Percentiles rank a stretch among this genome's conserved stretches.
These are phyloP conservation scores for Limnephilus marmoratus DNA, from an alignment of 2,888 invertebrate species.

Conservation along the genomic window DNA sequence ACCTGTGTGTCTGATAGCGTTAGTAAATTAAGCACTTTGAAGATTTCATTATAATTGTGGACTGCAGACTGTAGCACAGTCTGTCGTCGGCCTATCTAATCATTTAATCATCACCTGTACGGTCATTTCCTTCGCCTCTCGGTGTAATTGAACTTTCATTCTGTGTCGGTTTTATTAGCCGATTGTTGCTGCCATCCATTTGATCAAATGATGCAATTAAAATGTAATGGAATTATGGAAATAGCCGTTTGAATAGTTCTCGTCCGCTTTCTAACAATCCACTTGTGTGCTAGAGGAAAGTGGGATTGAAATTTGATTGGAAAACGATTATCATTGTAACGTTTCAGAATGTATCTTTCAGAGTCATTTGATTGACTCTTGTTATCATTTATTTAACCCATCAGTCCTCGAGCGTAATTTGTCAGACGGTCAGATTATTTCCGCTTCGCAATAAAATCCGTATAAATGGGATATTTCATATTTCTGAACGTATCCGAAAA, in stretches of 20 bases:
- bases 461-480: too few relatives aligned
- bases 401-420: too few relatives aligned
- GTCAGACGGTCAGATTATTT: too few relatives aligned
- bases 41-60: background rate
- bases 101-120: constrained; percentile 10
- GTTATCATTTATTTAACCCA: background rate
- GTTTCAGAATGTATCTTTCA: background rate
- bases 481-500: too few relatives aligned
- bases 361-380: background rate
- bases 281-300: background rate
- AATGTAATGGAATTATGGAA: background rate
- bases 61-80: background rate
- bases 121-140: constrained; percentile 24
- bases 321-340: background rate
- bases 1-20: background rate
- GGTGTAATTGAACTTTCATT: constrained; percentile 27
- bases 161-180: background rate
- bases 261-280: background rate
- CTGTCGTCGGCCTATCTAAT: background rate
- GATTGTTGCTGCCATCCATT: background rate
- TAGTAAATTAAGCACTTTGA: background rate
- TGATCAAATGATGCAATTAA: constrained; percentile 10
- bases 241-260: background rate
- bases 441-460: too few relatives aligned
- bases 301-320: background rate